These are phyloP conservation scores for Calyptomena viridis DNA, from an alignment of 2,113 vertebrate species.

Conservation along the genomic window DNA sequence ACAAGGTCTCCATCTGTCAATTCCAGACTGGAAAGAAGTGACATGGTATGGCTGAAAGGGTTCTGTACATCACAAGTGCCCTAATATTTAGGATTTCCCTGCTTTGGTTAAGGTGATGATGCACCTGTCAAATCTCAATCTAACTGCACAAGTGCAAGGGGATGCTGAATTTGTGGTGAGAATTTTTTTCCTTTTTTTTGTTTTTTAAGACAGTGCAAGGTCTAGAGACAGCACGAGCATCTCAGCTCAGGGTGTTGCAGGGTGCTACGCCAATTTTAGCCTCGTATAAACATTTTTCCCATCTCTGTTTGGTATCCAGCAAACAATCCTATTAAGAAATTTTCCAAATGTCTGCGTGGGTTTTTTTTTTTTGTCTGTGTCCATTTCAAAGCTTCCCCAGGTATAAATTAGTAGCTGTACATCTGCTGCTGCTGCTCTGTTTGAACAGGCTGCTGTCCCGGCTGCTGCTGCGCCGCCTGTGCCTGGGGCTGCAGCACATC, in stretches of 20 bases:
- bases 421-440: conserved; percentile 85
- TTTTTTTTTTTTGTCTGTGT: neutral
- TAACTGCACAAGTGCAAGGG: neutral
- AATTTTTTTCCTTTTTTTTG: neutral
- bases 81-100: neutral
- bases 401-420: conserved; percentile 86
- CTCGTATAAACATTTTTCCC: neutral
- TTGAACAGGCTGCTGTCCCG: conserved; percentile 68
- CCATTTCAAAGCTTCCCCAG: neutral
- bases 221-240: neutral
- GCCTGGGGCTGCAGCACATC: conserved; percentile 68
- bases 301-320: conserved; percentile 69
- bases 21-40: neutral
- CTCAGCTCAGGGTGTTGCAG: neutral
- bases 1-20: neutral
- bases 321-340: conserved; percentile 10
- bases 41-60: neutral
- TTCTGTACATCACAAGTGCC: neutral
- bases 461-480: conserved; percentile 60
- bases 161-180: neutral
- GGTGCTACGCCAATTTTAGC: neutral
- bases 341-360: neutral
- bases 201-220: neutral
- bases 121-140: neutral
- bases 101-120: neutral